Base-by-base conservation (phyloP, 2,888 invertebrate species). In the Drosophila algonquin region DNA sequence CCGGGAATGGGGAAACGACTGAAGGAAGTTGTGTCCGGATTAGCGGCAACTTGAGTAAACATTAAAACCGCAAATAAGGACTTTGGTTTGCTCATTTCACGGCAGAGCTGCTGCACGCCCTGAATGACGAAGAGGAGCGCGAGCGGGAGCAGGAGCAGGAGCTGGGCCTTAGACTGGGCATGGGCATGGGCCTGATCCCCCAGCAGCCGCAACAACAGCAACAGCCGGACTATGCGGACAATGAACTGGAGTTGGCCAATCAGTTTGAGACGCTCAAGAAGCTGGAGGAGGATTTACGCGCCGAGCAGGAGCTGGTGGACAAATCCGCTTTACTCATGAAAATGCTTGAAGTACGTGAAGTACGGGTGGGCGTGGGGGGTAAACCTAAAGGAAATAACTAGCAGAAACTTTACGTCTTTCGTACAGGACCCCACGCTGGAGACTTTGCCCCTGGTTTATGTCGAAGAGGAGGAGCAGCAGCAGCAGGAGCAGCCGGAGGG, bases 281-380 rank as follows among this genome's bases (percentile, higher is more conserved):
- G 73, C 70, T 92, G 63, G 90, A 91, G 58, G 81, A 90, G 51
- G 92, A 92, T 54, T 89, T 92, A 52, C 89, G 88, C 40, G 89
- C 90, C 44, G 92, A 92, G 60, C 92, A 92, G 78, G 92, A 92
- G 73, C 88, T 92, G 65, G 91, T 92, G 63, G 90, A 89, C 60
- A 92, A 92, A 87, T 92, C 92, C 52, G 88, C 90, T 53, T 77
- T 92, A 56, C 77, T 92, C 56, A 90, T 92, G 90, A 92, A 91
- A 87, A 78, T 92, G 76, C 72, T 92, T 8, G 92, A 92, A 90
- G 92, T 92, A 71, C 75, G 76, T 73, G 24, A 30, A 18, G 18
- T 18, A 18, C 18, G 18, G 18, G 18, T 18, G 18, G 21, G 45
- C 3, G 32, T 10, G 52, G 5, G 4, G 35, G 18, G 16, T 9